Percentiles rank a stretch among this genome's conserved stretches.
These are phyloP conservation scores for Noctuana brunneofusca DNA, from an alignment of 2,888 invertebrate genomes.

Conservation along the genomic window DNA sequence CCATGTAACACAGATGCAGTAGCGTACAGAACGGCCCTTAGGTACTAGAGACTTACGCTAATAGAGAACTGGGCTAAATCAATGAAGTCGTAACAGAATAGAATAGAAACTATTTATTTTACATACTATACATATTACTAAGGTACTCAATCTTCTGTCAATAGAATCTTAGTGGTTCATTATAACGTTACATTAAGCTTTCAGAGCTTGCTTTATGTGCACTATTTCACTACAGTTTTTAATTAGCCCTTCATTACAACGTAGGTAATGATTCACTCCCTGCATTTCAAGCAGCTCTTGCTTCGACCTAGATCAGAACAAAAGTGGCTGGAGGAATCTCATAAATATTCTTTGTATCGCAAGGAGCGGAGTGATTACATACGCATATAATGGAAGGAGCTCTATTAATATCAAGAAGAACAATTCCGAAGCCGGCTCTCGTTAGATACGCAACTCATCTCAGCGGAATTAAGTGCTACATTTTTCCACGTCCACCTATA, in stretches of 20 bases:
- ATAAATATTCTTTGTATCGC: slow-evolving; percentile 33
- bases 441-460: slow-evolving; percentile 72
- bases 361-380: slow-evolving; percentile 33
- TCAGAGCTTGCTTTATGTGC: background rate
- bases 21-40: no score
- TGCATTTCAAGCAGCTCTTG: slow-evolving; percentile 9
- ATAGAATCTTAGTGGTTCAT: no score
- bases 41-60: no score
- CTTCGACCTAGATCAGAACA: slow-evolving; percentile 28
- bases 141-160: no score
- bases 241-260: slow-evolving; percentile 14
- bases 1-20: no score
- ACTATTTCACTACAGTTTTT: slow-evolving; percentile 11
- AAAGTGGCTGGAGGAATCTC: slow-evolving; percentile 25
- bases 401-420: slow-evolving; percentile 49
- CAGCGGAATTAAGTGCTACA: slow-evolving; percentile 75
- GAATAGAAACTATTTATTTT: no score
- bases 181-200: background rate
- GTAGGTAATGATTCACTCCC: slow-evolving; percentile 10
- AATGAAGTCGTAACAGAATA: no score
- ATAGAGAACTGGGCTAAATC: no score
- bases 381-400: slow-evolving; percentile 38
- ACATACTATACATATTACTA: no score
- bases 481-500: slow-evolving; percentile 80
- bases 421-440: slow-evolving; percentile 43